Conservation (phyloP, 2,888 invertebrate species). For the Stenolophus ochropezus region DNA sequence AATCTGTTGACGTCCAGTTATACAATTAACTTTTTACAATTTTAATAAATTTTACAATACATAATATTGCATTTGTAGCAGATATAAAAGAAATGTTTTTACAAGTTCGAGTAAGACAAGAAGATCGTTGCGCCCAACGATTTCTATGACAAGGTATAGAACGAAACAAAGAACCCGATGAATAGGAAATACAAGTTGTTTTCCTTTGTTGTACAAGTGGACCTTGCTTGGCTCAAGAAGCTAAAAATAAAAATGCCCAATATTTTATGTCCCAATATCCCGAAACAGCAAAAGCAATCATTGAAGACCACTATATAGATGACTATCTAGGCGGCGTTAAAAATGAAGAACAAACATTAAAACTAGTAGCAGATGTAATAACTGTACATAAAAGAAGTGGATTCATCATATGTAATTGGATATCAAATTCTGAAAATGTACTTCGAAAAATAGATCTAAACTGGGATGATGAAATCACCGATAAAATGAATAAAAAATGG, state of each 20-base stretch:
- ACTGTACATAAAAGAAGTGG: too few relatives aligned
- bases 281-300: constrained; percentile 51
- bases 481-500: too few relatives aligned
- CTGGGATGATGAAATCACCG: too few relatives aligned
- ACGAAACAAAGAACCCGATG: constrained; percentile 19
- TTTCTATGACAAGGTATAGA: constrained; percentile 66
- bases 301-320: constrained; percentile 62
- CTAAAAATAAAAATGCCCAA: too few relatives aligned
- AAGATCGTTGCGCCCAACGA: constrained; percentile 65
- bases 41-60: constrained; percentile 42
- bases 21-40: constrained; percentile 37
- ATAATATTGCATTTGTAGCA: constrained; percentile 38
- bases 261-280: constrained; percentile 54
- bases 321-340: too few relatives aligned
- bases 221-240: constrained; percentile 60
- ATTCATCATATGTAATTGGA: too few relatives aligned
- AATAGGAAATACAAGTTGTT: too few relatives aligned
- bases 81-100: too few relatives aligned
- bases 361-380: too few relatives aligned
- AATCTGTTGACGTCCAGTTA: constrained; percentile 62
- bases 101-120: too few relatives aligned
- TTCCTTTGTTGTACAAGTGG: constrained; percentile 54
- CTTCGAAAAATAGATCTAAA: neutral
- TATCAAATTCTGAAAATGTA: too few relatives aligned
- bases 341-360: too few relatives aligned